A percentile compares a stretch with the other conserved stretches of the same genome.
phyloP scores from a whole-genome alignment of 2,888 invertebrate genomes.

The Acleris laterana region DNA sequence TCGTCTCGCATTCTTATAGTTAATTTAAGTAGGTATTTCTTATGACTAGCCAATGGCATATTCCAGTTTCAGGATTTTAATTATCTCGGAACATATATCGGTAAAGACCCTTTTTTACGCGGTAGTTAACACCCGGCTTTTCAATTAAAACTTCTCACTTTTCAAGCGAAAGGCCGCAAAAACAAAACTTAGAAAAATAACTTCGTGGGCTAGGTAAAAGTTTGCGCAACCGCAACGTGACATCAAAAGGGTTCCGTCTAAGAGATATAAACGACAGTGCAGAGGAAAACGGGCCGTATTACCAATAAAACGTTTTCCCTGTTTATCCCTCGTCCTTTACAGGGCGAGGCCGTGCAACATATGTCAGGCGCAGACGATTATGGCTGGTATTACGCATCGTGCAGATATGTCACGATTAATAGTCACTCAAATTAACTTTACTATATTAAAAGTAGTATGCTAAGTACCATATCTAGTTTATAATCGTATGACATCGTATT shows the following conservation, averaged over 20 bases:
- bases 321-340: not conserved
- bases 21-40: no score
- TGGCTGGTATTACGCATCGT: slow-evolving; percentile 3
- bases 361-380: slow-evolving; percentile 11
- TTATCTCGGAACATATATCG: no score
- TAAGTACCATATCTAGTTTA: no score
- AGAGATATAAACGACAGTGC: not conserved
- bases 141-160: not conserved
- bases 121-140: not conserved
- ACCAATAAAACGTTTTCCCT: slow-evolving; percentile 1
- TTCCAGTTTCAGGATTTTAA: no score
- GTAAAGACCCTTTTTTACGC: no score
- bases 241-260: not conserved
- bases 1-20: no score
- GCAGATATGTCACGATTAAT: slow-evolving; percentile 6
- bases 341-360: slow-evolving; percentile 9
- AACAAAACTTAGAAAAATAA: slow-evolving; percentile 4
- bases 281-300: slow-evolving; percentile 1
- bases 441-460: no score
- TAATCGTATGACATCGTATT: no score
- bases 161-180: not conserved
- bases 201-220: not conserved
- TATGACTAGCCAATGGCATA: no score
- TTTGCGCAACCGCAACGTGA: not conserved
- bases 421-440: not conserved